Evolutionary conservation across 2,888 invertebrate species (phyloP), one percentile per base, ranked within the genome.

Genomic region (Stictocephala bisonia): DNA sequence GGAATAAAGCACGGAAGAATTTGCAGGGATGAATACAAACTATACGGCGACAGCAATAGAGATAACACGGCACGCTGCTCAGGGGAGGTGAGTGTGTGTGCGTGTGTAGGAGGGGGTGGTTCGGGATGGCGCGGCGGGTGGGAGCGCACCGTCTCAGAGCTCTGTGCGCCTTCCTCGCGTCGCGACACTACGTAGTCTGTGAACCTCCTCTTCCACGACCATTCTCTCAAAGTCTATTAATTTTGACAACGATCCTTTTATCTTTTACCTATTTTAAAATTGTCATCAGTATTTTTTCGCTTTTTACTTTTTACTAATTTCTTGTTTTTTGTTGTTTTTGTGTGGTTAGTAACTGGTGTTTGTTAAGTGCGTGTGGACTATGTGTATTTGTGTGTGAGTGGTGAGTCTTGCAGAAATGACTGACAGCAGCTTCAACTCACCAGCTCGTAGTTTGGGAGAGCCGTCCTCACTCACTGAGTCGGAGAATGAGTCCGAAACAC

Each of bases 371-470:
- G 7, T 7, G 15, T 31, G 6, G 35, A 31, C 35, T 31, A 31
- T 11, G 11, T n/a, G n/a, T n/a, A 27, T 58, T 18, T 27, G 58
- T 22, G 58, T 22, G 18, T 64, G 2, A 35, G 64, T 40, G 31
- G 18, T 24, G 64, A 3, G 66, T 22, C n/a, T 6, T 15, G 15
- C 9, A 18, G 26, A 48, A 26, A 80, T 80, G 79, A 75, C 76
- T 13, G 81, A 80, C 72, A 81, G 80, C 68, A 76, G 77, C 53
- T 79, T 78, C 58, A 79, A 78, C 60, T 80, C 80, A 18, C 80
- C 80, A 18, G 80, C 81, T 24, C 76, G 81, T 56, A 82, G 81
- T 73, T 78, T 82, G 27, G 83, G 83, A n/a, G 81, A 82, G 74
- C 80, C 72, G 3, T 68, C 73, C 24, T 78, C 78, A 0, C 41